Base-by-base conservation (phyloP, 2,797 vertebrate genomes). In the Muscicapa striata region DNA sequence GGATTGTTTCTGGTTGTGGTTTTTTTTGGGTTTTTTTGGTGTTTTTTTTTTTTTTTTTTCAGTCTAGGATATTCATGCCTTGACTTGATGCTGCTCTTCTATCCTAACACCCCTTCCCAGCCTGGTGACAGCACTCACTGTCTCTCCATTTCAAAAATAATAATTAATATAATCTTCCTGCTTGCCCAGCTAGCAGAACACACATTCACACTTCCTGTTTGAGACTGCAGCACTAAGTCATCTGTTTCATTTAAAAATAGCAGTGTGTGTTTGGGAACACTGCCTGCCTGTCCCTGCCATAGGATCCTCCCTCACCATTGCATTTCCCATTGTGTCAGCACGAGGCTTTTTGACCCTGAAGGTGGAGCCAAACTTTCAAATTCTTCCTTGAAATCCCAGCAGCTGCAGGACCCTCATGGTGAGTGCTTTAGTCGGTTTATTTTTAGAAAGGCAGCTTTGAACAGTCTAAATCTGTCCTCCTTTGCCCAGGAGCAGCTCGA, bases 291-390 rank as follows among this genome's bases (percentile, higher is more conserved):
- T 34, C 78, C 36, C 81, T 82, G 94, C 84, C 86, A 72, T 8
- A 75, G 80, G 90, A 91, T 51, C 48, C 66, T 89, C 43, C 22
- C 88, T 82, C 57, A 27, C 70, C 80, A 20, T 9, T 36, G 70
- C 94, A 9, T 86, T 91, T 92, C 86, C 67, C 92, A 64, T 92
- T 89, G 95, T 95, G 92, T 94, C 86, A 87, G 59, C 84, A 45
- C 15, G 5, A 87, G 30, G 70, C 55, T 94, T 89, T 79, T 70
- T 73, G 74, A 89, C 90, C 59, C 84, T 70, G 94, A 87, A 87
- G 64, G 67, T 78, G 86, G 84, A 92, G 84, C 55, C 77, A 87
- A 88, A 73, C 85, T 76, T 84, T 52, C 54, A 84, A 82, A 95
- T 89, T 82, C 86, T 78, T 93, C 74, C 69, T 77, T 89, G 89